These are phyloP conservation scores for Perizoma affinitatum DNA, from an alignment of 2,888 invertebrate species.

Conservation along the genomic window DNA sequence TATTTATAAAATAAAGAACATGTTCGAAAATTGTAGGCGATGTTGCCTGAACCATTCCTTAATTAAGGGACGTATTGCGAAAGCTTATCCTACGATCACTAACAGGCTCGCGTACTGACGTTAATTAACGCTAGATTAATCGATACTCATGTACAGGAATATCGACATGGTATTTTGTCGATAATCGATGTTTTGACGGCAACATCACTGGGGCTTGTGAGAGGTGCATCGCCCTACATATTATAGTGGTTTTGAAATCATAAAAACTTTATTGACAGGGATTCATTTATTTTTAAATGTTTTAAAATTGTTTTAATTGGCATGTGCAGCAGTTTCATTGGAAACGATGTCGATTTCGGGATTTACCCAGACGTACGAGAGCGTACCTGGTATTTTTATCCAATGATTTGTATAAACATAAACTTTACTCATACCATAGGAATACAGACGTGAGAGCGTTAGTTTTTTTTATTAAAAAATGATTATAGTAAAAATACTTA, in stretches of 20 bases:
- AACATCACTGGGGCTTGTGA: constrained; percentile 22
- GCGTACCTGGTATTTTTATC: too few species aligned
- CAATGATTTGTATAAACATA: too few species aligned
- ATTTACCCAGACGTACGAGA: too few species aligned
- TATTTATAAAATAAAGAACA: background rate
- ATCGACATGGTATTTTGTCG: constrained; percentile 6
- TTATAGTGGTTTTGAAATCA: constrained; percentile 19
- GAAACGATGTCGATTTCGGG: too few species aligned
- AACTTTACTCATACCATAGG: too few species aligned
- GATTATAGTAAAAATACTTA: too few species aligned
- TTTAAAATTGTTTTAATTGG: background rate
- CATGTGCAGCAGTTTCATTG: too few species aligned
- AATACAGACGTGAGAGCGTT: too few species aligned
- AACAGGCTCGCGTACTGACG: constrained; percentile 4
- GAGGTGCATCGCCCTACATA: constrained; percentile 25
- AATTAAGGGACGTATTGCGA: constrained; percentile 23
- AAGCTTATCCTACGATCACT: constrained; percentile 25
- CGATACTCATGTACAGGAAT: constrained; percentile 10
- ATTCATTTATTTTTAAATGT: background rate
- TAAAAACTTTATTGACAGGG: constrained; percentile 19
- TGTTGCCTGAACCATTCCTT: constrained; percentile 3
- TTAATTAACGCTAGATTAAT: constrained; percentile 25
- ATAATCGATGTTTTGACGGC: constrained; percentile 9
- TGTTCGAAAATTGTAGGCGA: background rate
- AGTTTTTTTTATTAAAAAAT: too few species aligned